These are phyloP conservation scores for Brotula barbata DNA, from an alignment of 2,797 vertebrate species.

Conservation along the genomic window DNA sequence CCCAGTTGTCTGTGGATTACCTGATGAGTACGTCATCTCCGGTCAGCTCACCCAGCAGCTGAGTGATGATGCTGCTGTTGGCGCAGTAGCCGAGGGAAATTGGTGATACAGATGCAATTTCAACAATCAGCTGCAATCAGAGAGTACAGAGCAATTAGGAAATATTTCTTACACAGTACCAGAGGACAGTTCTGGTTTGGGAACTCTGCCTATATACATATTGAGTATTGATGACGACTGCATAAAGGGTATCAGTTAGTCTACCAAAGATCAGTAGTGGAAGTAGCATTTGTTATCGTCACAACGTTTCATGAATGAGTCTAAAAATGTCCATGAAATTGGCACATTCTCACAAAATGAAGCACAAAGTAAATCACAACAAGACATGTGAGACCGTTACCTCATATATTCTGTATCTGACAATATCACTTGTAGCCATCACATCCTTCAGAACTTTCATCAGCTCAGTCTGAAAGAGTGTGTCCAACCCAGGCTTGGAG, in stretches of 20 bases:
- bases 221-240: neutral
- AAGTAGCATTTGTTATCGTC: neutral
- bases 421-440: conserved; percentile 86
- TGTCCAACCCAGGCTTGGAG: conserved; percentile 85
- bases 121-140: conserved; percentile 84
- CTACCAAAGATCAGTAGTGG: too few relatives aligned
- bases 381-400: conserved; percentile 68
- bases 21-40: conserved; percentile 92
- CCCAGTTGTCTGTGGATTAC: too few relatives aligned
- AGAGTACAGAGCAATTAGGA: too few relatives aligned
- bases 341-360: neutral
- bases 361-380: neutral
- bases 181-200: too few relatives aligned
- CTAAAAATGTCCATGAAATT: neutral
- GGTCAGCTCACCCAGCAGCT: conserved; percentile 88
- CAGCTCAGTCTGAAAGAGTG: conserved; percentile 85
- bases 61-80: conserved; percentile 84
- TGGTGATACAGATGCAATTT: conserved; percentile 85
- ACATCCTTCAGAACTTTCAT: conserved; percentile 86
- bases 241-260: neutral
- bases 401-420: conserved; percentile 95
- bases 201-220: too few relatives aligned
- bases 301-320: too few relatives aligned
- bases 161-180: too few relatives aligned
- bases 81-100: conserved; percentile 89